phyloP scores from a whole-genome alignment of 2,888 invertebrate genomes.

The Aphodius sticticus region DNA sequence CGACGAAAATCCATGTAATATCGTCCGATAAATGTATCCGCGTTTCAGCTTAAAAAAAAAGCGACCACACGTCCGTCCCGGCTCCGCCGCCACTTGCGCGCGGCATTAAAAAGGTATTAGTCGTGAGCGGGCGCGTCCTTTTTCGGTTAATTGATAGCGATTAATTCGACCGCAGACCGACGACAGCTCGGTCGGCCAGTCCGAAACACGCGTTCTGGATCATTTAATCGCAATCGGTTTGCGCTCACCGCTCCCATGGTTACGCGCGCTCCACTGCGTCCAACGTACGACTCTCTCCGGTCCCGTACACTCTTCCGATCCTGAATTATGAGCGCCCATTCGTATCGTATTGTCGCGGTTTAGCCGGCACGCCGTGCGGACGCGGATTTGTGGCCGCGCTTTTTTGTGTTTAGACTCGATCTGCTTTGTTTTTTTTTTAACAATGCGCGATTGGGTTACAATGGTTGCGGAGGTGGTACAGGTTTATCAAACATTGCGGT shows the following conservation, averaged over 20 bases:
- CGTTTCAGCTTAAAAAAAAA: neutral
- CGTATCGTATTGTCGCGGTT: neutral
- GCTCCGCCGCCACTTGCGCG: neutral
- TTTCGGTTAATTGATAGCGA: conserved; percentile 23
- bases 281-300: neutral
- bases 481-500: no score
- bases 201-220: conserved; percentile 21
- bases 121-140: neutral
- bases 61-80: neutral
- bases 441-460: no score
- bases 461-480: no score
- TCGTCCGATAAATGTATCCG: neutral
- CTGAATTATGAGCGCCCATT: neutral
- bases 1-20: neutral
- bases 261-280: conserved; percentile 7
- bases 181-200: conserved; percentile 20
- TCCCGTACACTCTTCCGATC: neutral
- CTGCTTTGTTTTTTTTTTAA: no score
- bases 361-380: neutral
- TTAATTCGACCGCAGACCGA: conserved; percentile 19
- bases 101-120: neutral
- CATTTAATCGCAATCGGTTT: conserved; percentile 24
- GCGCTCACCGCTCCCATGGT: conserved; percentile 16
- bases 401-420: neutral
- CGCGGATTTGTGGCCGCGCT: neutral